Conservation (phyloP, 2,113 vertebrate species). For the Dasyprocta punctata region DNA sequence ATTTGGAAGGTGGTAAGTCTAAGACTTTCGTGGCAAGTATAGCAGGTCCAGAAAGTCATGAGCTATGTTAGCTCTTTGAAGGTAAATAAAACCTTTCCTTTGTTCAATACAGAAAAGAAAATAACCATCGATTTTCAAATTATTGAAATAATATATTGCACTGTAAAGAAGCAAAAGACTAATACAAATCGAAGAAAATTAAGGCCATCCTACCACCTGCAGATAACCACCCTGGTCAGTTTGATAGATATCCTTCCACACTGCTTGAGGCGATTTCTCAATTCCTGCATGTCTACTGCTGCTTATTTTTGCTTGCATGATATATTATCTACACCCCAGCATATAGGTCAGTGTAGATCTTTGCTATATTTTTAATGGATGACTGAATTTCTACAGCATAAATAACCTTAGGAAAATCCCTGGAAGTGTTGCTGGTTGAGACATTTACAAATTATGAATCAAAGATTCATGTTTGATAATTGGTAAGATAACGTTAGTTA, state of each 20-base stretch:
- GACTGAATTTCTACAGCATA: not conserved
- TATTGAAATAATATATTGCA: not conserved
- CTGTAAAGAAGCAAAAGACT: not conserved
- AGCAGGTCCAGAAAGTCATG: not conserved
- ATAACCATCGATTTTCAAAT: not conserved
- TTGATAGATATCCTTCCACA: not conserved
- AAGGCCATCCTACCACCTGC: not conserved
- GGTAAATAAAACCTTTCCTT: not conserved
- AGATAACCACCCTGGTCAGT: not conserved
- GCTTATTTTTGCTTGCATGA: not conserved
- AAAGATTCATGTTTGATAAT: constrained; percentile 16
- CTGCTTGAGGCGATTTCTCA: not conserved
- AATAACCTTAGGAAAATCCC: not conserved
- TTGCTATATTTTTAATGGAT: constrained; percentile 17
- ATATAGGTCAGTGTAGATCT: not conserved
- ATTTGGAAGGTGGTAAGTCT: not conserved
- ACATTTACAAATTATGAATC: not conserved
- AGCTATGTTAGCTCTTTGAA: not conserved
- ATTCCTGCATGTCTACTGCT: not conserved
- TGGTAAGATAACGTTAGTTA: not conserved
- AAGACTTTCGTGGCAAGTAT: not conserved
- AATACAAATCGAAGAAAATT: not conserved
- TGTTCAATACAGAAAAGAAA: not conserved
- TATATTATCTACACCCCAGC: not conserved
- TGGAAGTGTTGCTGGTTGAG: not conserved